phyloP scores from a whole-genome alignment of 2,888 invertebrate species.

The Acholoe squamosa region DNA sequence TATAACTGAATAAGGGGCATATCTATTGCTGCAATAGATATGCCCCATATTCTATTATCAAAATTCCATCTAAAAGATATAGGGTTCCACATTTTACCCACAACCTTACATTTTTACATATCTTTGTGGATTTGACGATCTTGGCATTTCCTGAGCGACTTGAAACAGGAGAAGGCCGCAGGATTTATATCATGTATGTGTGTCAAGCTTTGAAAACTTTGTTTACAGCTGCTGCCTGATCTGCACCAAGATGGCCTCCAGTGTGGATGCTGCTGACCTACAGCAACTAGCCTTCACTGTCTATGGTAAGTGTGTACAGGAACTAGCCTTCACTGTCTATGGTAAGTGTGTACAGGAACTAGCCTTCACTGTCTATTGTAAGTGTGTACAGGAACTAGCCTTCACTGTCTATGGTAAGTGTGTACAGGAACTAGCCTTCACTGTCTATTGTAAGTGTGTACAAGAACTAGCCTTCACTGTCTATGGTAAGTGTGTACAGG shows the following conservation, averaged over 20 bases:
- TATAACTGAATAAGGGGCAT: too few species aligned
- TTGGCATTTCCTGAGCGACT: too few species aligned
- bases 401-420: not conserved
- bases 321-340: not conserved
- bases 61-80: too few species aligned
- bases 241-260: not conserved
- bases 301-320: conserved; percentile 50
- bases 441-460: not conserved
- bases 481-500: not conserved
- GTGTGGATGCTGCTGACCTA: conserved; percentile 45
- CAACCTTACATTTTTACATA: too few species aligned
- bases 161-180: too few species aligned
- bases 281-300: conserved; percentile 64
- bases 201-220: too few species aligned
- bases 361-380: not conserved
- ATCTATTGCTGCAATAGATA: too few species aligned
- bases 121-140: too few species aligned
- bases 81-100: too few species aligned
- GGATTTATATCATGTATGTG: too few species aligned
- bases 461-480: not conserved
- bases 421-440: not conserved
- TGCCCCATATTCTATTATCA: too few species aligned
- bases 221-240: too few species aligned
- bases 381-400: not conserved
- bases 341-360: not conserved